Percentiles rank a stretch among this genome's conserved stretches.
These are phyloP conservation scores for Nomada fucata DNA, from an alignment of 2,888 invertebrate species.

Conservation along the genomic window DNA sequence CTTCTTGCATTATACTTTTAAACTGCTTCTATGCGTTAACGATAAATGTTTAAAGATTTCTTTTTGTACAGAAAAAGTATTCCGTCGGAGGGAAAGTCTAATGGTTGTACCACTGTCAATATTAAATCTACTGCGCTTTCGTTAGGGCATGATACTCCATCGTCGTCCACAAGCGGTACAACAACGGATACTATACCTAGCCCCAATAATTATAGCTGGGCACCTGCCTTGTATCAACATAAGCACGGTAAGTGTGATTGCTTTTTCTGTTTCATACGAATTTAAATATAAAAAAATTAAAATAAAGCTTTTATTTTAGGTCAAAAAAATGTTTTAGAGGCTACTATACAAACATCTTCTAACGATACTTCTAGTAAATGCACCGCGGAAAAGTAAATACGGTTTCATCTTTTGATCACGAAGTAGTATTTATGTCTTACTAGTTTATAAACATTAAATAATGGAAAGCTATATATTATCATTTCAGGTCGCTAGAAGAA, in stretches of 20 bases:
- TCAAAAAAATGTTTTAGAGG: constrained; percentile 74
- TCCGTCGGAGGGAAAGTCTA: constrained; percentile 63
- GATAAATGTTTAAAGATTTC: constrained; percentile 5
- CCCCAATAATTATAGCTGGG: constrained; percentile 80
- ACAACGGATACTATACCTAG: constrained; percentile 71
- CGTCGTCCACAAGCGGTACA: constrained; percentile 64
- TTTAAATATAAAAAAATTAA: constrained; percentile 1
- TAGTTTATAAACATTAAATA: neutral
- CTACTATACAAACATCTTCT: constrained; percentile 64
- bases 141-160: constrained; percentile 67
- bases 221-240: constrained; percentile 79
- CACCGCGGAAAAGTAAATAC: constrained; percentile 75
- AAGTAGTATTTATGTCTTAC: constrained; percentile 9
- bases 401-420: constrained; percentile 11
- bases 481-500: constrained; percentile 67
- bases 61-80: constrained; percentile 70
- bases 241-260: constrained; percentile 73
- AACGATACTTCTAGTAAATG: constrained; percentile 70
- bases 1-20: neutral
- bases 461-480: constrained; percentile 24
- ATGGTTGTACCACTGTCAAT: constrained; percentile 55
- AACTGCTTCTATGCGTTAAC: neutral
- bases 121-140: constrained; percentile 66
- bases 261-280: neutral
- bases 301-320: constrained; percentile 56